Evolutionary conservation across 2,797 vertebrate species (phyloP).

Genomic region (Tympanoctomys barrerae): DNA sequence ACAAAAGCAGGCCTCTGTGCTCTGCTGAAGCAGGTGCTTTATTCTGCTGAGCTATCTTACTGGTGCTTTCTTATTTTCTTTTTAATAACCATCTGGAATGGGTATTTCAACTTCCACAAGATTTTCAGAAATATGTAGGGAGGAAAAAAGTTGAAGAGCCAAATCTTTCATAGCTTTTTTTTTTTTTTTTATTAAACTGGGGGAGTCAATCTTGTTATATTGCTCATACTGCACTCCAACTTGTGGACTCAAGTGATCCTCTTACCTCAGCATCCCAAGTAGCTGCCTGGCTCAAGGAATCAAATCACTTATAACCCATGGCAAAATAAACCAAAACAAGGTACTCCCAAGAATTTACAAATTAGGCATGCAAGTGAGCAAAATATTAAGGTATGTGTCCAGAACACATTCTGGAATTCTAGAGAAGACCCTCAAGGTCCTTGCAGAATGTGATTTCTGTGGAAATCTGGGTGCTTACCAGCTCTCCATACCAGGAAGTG

Average conservation of each 20-base stretch:
- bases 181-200: not conserved
- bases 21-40: too few species aligned
- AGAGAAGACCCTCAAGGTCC: not conserved
- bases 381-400: not conserved
- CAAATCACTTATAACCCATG: not conserved
- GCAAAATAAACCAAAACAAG: not conserved
- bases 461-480: not conserved
- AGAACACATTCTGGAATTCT: not conserved
- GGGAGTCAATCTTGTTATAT: not conserved
- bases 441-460: not conserved
- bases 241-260: not conserved
- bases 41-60: too few species aligned
- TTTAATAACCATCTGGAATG: not conserved
- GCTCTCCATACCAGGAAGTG: not conserved
- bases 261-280: not conserved
- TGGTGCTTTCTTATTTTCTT: not conserved
- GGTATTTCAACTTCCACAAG: not conserved
- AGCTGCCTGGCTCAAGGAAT: not conserved
- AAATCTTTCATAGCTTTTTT: not conserved
- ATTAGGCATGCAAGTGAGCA: not conserved
- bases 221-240: not conserved
- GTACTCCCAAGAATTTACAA: not conserved
- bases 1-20: too few species aligned
- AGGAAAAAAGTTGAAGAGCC: not conserved
- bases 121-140: not conserved